Base-by-base conservation (phyloP, 1,140 invertebrate species). In the Drosophila micromelanica region DNA sequence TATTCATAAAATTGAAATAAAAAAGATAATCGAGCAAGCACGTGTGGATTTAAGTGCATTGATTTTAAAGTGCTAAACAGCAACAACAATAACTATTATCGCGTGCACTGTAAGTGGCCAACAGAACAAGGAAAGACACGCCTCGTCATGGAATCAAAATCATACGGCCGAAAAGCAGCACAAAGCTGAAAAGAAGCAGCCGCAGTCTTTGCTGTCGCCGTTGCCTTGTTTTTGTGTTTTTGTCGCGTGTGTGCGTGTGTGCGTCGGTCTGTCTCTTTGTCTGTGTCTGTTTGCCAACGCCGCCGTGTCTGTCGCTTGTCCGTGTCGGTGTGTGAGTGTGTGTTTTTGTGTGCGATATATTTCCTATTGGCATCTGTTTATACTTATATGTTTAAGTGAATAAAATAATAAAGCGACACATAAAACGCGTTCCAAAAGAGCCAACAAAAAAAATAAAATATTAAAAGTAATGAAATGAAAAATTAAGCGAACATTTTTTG, bases 351-450 rank as follows among this genome's bases (percentile, higher is more conserved):
- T 69, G 54, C 46, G 42, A 56, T 61, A 74, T 74, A 70, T 71
- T 70, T 74, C 59, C 65, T 69, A 73, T 73, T 69, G 71, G 71
- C 71, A 73, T 73, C 63, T 72, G 69, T 72, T 72, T 67, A 72
- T 67, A 46, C 20, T 72, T 51, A 46, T 60, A 20, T 35, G 45
- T 38, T 48, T 37, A 45, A 57, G 40, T 57, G 27, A 38, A 59
- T 45, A 43, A 72, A 72, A 52, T 59, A 57, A 51, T 57, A 48
- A 45, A 55, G 43, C 68, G 17, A 46, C 46, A 48, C 17, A 55
- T 55, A 49, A 69, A 63, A 72, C 69, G 23, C 32, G 38, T 23
- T 45, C 32, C 46, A 56, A 52, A 56, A 60, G 15, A 32, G 40
- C 17, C 9, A 57, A 45, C 59, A 13, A 52, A 35, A 38, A 61